These are phyloP conservation scores for Hypotaenidia philippensis DNA, from an alignment of 2,797 vertebrate species.

Conservation along the genomic window DNA sequence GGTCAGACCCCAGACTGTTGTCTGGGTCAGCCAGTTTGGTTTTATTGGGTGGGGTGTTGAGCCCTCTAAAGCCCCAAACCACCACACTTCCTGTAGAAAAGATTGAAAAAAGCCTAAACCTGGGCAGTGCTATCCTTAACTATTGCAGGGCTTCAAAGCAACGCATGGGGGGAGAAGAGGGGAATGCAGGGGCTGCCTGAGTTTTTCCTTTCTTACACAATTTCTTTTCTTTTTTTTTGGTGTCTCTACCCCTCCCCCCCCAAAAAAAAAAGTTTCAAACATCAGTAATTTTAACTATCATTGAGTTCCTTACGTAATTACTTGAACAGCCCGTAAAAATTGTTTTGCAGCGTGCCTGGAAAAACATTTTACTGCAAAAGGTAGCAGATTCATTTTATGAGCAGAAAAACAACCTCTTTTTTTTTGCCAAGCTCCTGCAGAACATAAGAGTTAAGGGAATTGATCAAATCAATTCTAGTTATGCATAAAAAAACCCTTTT, in stretches of 20 bases:
- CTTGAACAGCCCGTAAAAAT: background rate
- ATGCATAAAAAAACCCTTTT: background rate
- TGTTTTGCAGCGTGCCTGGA: background rate
- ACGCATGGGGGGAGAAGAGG: accelerated
- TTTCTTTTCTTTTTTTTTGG: background rate
- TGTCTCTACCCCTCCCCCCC: accelerated
- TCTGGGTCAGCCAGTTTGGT: background rate
- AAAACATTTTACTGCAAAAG: background rate
- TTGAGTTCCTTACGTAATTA: background rate
- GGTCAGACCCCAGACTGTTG: accelerated
- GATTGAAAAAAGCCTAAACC: background rate
- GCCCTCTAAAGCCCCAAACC: background rate
- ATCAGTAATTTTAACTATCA: background rate
- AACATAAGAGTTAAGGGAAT: background rate
- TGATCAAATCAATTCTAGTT: background rate
- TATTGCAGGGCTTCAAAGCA: background rate
- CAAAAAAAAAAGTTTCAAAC: background rate
- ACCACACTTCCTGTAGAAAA: accelerated
- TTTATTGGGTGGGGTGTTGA: background rate
- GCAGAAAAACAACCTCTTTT: background rate
- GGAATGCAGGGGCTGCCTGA: background rate
- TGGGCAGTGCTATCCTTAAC: background rate
- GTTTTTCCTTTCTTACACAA: background rate
- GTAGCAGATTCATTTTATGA: background rate
- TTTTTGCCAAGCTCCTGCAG: background rate